Evolutionary conservation across 2,888 invertebrate genomes (phyloP).

Genomic region (Theristus sp.): DNA sequence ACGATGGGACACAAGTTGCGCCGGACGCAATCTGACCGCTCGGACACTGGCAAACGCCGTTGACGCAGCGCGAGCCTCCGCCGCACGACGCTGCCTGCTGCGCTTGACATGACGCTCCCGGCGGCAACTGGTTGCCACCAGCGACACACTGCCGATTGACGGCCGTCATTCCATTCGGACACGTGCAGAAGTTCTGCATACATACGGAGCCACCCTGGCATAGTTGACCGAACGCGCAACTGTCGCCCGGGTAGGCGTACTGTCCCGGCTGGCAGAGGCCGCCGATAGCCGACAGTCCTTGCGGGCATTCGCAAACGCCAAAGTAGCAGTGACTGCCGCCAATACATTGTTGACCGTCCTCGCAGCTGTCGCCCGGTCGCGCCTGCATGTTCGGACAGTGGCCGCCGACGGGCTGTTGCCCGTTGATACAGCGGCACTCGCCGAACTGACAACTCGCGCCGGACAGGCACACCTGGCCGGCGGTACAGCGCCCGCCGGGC

Average conservation of each 20-base stretch:
- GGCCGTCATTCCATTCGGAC: background rate
- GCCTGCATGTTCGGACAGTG: background rate
- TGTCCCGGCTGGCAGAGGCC: constrained; percentile 10
- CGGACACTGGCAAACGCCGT: constrained; percentile 15
- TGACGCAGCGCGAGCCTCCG: constrained; percentile 18
- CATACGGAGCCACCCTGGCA: constrained; percentile 6
- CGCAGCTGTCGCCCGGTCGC: background rate
- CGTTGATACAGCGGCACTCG: constrained; percentile 3
- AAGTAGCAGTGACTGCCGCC: constrained; percentile 19
- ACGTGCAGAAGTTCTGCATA: background rate
- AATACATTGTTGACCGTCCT: constrained; percentile 14
- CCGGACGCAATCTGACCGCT: background rate
- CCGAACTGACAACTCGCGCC: constrained; percentile 6
- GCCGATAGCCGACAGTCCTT: constrained; percentile 11
- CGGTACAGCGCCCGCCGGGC: constrained; percentile 4
- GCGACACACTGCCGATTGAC: background rate
- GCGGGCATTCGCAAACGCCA: constrained; percentile 19
- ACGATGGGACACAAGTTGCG: background rate
- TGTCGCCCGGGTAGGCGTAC: background rate
- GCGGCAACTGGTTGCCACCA: background rate
- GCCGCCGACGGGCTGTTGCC: background rate
- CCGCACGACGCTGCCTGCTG: too few species aligned
- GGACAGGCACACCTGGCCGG: constrained; percentile 6
- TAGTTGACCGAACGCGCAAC: constrained; percentile 3
- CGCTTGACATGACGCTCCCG: background rate